A percentile compares a stretch with the other conserved stretches of the same genome.
phyloP scores from a whole-genome alignment of 1,140 invertebrate species.

The Ceratina australensis region DNA sequence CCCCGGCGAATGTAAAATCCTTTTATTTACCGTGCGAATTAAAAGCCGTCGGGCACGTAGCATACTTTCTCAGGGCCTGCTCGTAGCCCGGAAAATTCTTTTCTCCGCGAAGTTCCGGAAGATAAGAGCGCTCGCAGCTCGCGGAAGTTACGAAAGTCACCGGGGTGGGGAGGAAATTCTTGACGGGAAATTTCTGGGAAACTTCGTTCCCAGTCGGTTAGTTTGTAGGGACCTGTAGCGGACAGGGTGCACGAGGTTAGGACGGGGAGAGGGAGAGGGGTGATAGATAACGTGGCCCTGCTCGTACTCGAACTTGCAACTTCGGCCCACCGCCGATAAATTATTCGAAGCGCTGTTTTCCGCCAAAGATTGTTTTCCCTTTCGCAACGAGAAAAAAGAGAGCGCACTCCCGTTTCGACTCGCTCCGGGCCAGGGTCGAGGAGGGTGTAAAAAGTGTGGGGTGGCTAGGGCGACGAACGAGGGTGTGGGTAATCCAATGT shows the following conservation, averaged over 20 bases:
- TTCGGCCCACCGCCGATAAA: constrained; percentile 54
- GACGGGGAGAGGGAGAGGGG: not conserved
- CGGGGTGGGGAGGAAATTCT: not conserved
- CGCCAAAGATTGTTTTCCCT: constrained; percentile 62
- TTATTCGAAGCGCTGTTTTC: constrained; percentile 65
- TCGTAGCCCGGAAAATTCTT: not conserved
- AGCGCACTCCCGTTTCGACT: not conserved
- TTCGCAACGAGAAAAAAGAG: constrained; percentile 33
- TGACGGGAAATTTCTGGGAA: not conserved
- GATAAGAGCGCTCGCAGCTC: not conserved
- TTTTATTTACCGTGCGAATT: constrained; percentile 20
- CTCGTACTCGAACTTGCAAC: constrained; percentile 37
- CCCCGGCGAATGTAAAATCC: not conserved
- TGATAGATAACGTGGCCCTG: constrained; percentile 56
- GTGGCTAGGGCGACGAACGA: constrained; percentile 24
- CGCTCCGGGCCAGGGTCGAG: constrained; percentile 1
- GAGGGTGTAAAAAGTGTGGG: constrained; percentile 46
- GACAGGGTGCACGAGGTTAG: not conserved
- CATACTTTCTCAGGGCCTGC: not conserved
- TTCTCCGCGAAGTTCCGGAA: not conserved
- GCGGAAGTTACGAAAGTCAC: not conserved
- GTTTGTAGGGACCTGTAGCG: constrained; percentile 35
- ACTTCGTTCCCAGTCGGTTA: not conserved
- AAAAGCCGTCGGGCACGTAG: not conserved
- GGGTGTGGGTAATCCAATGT: constrained; percentile 56